A percentile compares a stretch with the other conserved stretches of the same genome.
Conservation (phyloP, 2,888 invertebrate species). For the Thereva unica region DNA sequence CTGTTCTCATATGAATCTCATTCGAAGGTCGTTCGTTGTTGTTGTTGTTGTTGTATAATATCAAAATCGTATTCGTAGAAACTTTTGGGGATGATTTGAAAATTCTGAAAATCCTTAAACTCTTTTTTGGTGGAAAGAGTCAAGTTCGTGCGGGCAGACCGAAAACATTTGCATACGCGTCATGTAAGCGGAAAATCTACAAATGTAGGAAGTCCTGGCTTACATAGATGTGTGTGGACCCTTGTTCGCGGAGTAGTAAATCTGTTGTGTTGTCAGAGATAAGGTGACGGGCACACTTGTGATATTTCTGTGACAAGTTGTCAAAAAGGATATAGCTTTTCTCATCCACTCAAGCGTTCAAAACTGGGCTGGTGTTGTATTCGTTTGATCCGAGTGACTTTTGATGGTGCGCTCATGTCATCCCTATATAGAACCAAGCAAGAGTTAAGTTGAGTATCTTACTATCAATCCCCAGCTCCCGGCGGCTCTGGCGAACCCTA, state of each 20-base stretch:
- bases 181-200: slow-evolving; percentile 22
- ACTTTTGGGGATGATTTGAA: slow-evolving; percentile 1
- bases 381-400: background rate
- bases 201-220: background rate
- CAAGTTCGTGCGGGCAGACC: slow-evolving; percentile 18
- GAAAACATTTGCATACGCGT: slow-evolving; percentile 35
- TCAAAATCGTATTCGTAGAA: background rate
- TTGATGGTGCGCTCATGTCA: background rate
- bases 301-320: slow-evolving; percentile 6
- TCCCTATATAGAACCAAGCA: background rate
- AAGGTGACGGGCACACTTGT: slow-evolving; percentile 19
- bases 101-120: slow-evolving; percentile 21
- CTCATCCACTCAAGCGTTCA: slow-evolving; percentile 29
- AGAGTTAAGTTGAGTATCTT: slow-evolving; percentile 5
- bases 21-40: background rate
- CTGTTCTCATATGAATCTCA: background rate
- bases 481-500: slow-evolving; percentile 16
- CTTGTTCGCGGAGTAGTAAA: slow-evolving; percentile 3
- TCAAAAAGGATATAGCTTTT: slow-evolving; percentile 19
- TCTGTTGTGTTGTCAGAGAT: slow-evolving; percentile 21
- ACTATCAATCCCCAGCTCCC: slow-evolving; percentile 16
- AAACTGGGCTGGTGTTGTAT: slow-evolving; percentile 5
- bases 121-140: background rate
- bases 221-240: background rate
- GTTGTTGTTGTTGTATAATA: background rate